These are phyloP conservation scores for Masnerella sp. DNA, from an alignment of 2,888 invertebrate species.

Conservation along the genomic window DNA sequence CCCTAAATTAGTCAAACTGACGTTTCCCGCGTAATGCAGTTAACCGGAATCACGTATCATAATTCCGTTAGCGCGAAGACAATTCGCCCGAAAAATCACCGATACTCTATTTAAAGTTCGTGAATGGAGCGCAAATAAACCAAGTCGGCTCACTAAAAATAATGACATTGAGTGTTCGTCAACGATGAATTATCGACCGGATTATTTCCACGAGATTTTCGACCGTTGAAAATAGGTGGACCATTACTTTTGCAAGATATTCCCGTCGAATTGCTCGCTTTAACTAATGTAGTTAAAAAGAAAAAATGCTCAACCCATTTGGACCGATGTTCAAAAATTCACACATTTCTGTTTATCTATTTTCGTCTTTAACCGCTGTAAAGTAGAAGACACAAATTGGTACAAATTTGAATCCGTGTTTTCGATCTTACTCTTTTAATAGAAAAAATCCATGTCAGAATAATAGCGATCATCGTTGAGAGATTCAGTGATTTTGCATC, in stretches of 20 bases:
- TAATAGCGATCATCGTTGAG: too few species aligned
- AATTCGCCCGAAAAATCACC: conserved; percentile 2
- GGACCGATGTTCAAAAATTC: too few species aligned
- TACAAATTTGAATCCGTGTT: too few species aligned
- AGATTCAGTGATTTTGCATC: too few species aligned
- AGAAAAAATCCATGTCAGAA: too few species aligned
- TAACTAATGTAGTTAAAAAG: too few species aligned
- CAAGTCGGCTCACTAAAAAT: conserved; percentile 11
- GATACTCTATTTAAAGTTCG: conserved; percentile 10
- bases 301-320: conserved; percentile 36
- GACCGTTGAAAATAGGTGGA: conserved; percentile 2
- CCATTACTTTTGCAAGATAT: conserved; percentile 1
- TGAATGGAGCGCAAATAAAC: conserved; percentile 8
- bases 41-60: conserved; percentile 21
- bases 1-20: conserved; percentile 35
- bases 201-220: conserved; percentile 31
- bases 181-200: conserved; percentile 22
- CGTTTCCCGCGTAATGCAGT: conserved; percentile 18
- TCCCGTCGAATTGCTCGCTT: too few species aligned
- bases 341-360: too few species aligned
- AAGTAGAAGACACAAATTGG: too few species aligned
- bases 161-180: conserved; percentile 19
- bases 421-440: too few species aligned
- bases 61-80: conserved; percentile 38
- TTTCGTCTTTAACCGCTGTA: too few species aligned